Percentiles rank a stretch among this genome's conserved stretches.
Conservation (phyloP, 2,113 vertebrate genomes). For the Leptodactylus fuscus region DNA sequence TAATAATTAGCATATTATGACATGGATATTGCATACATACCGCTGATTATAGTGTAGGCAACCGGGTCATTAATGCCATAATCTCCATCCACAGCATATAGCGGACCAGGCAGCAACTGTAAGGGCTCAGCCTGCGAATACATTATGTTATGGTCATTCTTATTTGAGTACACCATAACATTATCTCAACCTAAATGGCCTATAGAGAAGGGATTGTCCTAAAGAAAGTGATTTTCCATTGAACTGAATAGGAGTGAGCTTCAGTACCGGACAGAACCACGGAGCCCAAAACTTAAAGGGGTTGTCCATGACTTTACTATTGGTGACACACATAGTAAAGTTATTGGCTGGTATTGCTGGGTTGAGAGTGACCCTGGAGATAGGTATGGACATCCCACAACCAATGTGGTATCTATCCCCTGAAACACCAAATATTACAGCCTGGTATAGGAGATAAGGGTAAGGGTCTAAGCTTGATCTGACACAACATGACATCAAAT, state of each 20-base stretch:
- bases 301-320: no score
- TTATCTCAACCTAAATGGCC: not conserved
- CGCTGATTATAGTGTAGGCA: slow-evolving; percentile 79
- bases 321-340: no score
- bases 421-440: no score
- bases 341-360: no score
- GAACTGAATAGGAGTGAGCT: not conserved
- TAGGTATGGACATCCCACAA: no score
- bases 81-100: slow-evolving; percentile 85
- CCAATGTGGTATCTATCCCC: no score
- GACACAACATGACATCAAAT: not conserved
- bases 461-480: not conserved
- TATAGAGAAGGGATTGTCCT: not conserved
- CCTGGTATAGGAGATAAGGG: not conserved
- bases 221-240: not conserved
- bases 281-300: no score
- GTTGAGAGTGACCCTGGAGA: no score
- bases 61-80: slow-evolving; percentile 77
- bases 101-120: slow-evolving; percentile 77
- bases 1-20: no score
- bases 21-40: no score
- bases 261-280: no score
- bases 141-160: not conserved
- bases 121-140: slow-evolving; percentile 72
- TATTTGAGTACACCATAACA: not conserved